Base-by-base conservation (phyloP, 2,888 invertebrate species). In the Deilephila elpenor region DNA sequence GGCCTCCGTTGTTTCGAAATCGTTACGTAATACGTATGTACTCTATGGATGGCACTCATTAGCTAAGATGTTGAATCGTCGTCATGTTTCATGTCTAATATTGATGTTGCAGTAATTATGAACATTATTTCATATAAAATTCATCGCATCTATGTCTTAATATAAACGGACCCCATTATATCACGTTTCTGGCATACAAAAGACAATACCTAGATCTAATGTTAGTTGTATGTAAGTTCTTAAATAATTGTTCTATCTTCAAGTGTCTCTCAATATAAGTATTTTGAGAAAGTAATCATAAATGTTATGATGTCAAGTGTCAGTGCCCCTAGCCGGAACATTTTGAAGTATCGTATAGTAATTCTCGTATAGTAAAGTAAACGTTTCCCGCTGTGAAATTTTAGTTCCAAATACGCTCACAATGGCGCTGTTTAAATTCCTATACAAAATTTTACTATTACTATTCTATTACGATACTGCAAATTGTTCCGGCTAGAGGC, bases 181-280 rank as follows among this genome's bases (percentile, higher is more conserved):
- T 91, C 90, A 91, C 88, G 85, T 90, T 89, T 93, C 92, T 91
- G 93, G 92, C 93, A 94, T 93, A 92, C 92, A 93, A 95, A 95
- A 94, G 95, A 95, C 95, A 95, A 95, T 95, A 95, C 95, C 94
- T 95, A 95, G 95, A 91, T 94, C 92, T 95, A 95, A 94, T 90
- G 89, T 94, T 94, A 94, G 94, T 86, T 86, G 91, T 93, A 93
- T 89, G 92, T 93, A 93, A 93, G 92, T 90, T 91, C 92, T 91
- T 93, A 89, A 91, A 90, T 75, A 92, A 93, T 91, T 90, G 93
- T 93, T 94, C 92, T 92, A 92, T 92, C 93, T 94, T 94, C 93
- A 92, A 93, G 90, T 93, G 92, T 94, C 92, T 93, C 90, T 89
- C 91, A 90, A 87, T 91, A 84, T 94, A 93, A 93, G 93, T 92